Base-by-base conservation (phyloP, 2,888 invertebrate genomes). In the Perizoma affinitatum region DNA sequence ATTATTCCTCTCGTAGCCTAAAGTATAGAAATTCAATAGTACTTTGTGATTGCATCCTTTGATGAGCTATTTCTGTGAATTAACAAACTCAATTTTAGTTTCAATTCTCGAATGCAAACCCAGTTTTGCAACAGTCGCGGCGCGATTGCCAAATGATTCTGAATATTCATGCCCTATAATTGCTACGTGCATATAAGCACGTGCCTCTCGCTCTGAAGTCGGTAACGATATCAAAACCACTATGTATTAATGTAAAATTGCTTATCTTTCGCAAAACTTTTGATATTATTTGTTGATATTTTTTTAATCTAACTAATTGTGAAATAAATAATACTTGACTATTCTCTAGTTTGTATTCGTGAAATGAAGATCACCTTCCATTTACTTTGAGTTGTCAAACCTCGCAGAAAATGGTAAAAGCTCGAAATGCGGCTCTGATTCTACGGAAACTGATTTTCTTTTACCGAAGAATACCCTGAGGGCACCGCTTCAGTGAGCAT, bases 101-200 rank as follows among this genome's bases (percentile, higher is more conserved):
- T 58, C 9, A 59, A 61, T 58, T 65, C 53, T 47, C 11, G 62
- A 65, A 58, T 66, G 48, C 55, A 54, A 67, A 58, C 62, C 59
- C 44, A 47, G 54, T 62, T 68, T 44, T 40, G 49, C 62, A 58
- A 61, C 63, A 64, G 63, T 65, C 64, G 54, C 52, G 43, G 60
- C 66, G 50, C 58, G 53, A 66, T 72, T 73, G 66, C 67, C 63
- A 71, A 72, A 75, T 74, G 68, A 74, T 66, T 72, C 69, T 72
- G 73, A 76, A 78, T 78, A 75, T 75, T 78, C 74, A 79, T 76
- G 68, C 57, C 59, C 63, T 63, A 70, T 72, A 72, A 72, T 68
- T 63, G 69, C 50, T 61, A 51, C 46, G 40, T 57, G 11, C 49
- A 51, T 47, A 54, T 48, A 10, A 46, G 50, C 43, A 54, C 48